A percentile compares a stretch with the other conserved stretches of the same genome.
These are phyloP conservation scores for Griposia aprilina DNA, from an alignment of 2,888 invertebrate species.

Conservation along the genomic window DNA sequence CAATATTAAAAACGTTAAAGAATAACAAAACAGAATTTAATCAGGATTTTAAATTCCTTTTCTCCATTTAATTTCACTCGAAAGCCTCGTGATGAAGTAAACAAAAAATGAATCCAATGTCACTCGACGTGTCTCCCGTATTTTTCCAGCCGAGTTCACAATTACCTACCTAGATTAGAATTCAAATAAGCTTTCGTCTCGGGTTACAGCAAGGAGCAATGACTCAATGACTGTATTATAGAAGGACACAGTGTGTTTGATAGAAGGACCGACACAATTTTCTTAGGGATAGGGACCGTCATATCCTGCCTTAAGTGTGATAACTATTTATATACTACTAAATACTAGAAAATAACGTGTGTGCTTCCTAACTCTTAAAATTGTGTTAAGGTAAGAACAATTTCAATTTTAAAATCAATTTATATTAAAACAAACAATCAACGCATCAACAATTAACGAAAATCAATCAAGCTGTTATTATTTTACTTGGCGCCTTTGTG, in stretches of 20 bases:
- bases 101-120: neutral
- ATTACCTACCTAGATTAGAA: neutral
- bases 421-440: no score
- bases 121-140: neutral
- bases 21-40: neutral
- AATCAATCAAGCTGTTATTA: no score
- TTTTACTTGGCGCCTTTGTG: no score
- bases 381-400: neutral
- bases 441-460: no score
- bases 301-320: neutral
- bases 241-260: neutral
- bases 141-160: neutral
- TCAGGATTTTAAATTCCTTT: no score
- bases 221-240: slow-evolving; percentile 8
- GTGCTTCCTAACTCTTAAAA: neutral
- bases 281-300: neutral
- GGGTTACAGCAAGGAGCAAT: neutral
- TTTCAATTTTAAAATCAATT: neutral
- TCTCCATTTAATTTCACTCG: no score
- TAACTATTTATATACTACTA: neutral
- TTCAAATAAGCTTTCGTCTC: neutral
- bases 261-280: neutral
- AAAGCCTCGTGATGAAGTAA: neutral
- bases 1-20: neutral
- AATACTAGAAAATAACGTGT: neutral